Percentiles rank a stretch among this genome's conserved stretches.
phyloP scores from a whole-genome alignment of 2,797 vertebrate genomes.

The Myripristis jacobus region DNA sequence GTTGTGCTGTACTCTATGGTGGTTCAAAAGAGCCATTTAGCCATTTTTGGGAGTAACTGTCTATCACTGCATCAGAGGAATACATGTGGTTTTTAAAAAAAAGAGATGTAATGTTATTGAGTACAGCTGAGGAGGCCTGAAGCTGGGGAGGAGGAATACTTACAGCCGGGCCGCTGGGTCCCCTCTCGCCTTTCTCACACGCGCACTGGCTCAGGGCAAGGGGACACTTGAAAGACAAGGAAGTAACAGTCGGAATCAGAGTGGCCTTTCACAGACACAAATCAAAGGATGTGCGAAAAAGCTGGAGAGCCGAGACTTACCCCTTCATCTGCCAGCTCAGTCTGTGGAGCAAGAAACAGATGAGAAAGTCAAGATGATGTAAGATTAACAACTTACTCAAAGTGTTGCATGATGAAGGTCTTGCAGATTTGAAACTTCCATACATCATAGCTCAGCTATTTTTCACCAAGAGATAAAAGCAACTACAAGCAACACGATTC shows the following conservation, averaged over 20 bases:
- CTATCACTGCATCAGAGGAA: conserved; percentile 19
- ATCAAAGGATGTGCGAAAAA: conserved; percentile 23
- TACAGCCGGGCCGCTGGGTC: conserved; percentile 86
- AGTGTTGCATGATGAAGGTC: background rate
- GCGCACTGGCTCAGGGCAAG: conserved; percentile 78
- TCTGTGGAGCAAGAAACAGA: conserved; percentile 77
- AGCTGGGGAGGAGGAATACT: conserved; percentile 71
- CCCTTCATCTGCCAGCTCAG: conserved; percentile 85
- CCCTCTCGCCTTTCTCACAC: conserved; percentile 91
- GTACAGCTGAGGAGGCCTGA: background rate
- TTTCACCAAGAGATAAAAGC: background rate
- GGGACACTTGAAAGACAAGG: conserved; percentile 84
- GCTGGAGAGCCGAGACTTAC: conserved; percentile 72
- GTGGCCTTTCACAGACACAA: background rate
- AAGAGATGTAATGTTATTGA: conserved; percentile 7
- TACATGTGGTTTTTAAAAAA: conserved; percentile 21
- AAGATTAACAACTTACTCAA: conserved; percentile 5
- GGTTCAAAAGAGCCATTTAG: conserved; percentile 29
- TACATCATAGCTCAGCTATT: background rate
- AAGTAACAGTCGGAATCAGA: conserved; percentile 37
- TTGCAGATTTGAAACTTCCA: background rate
- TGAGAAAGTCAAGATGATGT: conserved; percentile 41
- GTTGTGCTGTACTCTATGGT: conserved; percentile 7
- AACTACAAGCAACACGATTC: background rate
- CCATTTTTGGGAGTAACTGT: conserved; percentile 28